A percentile compares a stretch with the other conserved stretches of the same genome.
Conservation (phyloP, 2,797 vertebrate genomes). For the Babyrousa celebensis region DNA sequence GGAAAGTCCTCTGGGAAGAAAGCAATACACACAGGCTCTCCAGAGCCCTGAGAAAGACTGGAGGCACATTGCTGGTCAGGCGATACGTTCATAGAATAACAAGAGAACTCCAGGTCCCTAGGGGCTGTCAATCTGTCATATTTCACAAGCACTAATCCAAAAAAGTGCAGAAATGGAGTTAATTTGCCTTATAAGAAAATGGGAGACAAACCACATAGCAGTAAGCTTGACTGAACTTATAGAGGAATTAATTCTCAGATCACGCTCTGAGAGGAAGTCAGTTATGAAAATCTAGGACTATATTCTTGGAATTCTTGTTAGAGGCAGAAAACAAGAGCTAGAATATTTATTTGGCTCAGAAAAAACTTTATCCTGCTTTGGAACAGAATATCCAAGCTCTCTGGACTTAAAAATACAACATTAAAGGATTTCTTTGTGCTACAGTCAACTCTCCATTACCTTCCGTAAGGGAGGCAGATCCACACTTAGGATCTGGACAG, state of each 20-base stretch:
- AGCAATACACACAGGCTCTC: background rate
- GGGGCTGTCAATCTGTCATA: constrained; percentile 70
- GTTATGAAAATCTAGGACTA: constrained; percentile 82
- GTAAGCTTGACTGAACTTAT: constrained; percentile 75
- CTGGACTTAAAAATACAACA: constrained; percentile 56
- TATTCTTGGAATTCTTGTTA: constrained; percentile 76
- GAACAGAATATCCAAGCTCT: constrained; percentile 70
- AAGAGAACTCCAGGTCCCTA: constrained; percentile 40
- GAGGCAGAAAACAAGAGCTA: constrained; percentile 63
- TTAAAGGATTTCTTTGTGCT: constrained; percentile 71
- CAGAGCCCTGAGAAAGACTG: background rate
- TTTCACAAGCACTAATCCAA: constrained; percentile 49
- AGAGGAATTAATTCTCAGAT: constrained; percentile 84
- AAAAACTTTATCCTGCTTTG: constrained; percentile 77
- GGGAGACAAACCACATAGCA: constrained; percentile 73
- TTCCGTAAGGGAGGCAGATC: background rate
- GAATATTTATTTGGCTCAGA: constrained; percentile 72
- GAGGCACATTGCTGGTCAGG: background rate
- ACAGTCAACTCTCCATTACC: constrained; percentile 52
- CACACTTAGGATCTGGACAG: background rate
- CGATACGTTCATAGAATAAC: background rate
- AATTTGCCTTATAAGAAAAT: constrained; percentile 74
- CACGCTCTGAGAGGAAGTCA: constrained; percentile 83
- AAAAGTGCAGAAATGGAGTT: constrained; percentile 74
- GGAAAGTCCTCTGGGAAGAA: background rate